Evolutionary conservation across 2,888 invertebrate genomes (phyloP), one percentile per base, ranked within the genome.

Genomic region (Cryptus armator): DNA sequence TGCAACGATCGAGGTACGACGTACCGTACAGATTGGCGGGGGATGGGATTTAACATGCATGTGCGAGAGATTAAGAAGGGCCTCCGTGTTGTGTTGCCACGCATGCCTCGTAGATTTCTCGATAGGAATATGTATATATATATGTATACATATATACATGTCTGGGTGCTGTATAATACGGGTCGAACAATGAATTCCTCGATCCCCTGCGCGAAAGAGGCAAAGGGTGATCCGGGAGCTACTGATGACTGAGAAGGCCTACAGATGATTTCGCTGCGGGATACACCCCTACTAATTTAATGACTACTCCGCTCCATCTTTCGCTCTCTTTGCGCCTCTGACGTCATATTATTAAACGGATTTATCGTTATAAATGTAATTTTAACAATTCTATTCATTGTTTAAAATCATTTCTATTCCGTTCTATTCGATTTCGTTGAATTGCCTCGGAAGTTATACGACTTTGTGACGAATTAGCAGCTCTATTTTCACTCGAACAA

Each of bases 271-370:
- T 89, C 90, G 87, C 90, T 81, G 88, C 88, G 86, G 91, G 91
- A 56, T 88, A 87, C 79, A 79, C 74, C 75, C 75, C 88, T 87
- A 89, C 91, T 92, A 92, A 92, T 92, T 92, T 92, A 92, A 92
- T 92, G 92, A 92, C 90, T 89, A 89, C 86, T 87, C 86, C 37
- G 24, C 67, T 53, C 43, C 59, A 14, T 19, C 24, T 14, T 19
- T 24, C 24, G 14, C 51, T 56, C 24, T n/a, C 12, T 32, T 24
- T 12, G 29, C 32, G n/a, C 19, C 9, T 14, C 9, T 51, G 51
- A 70, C 70, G 70, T 70, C 70, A 70, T 51, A n/a, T 46, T 56
- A 24, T 9, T 37, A 37, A 37, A 37, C 37, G 44, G 4, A 6
- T 67, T 44, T 44, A 43, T 43, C 19, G 43, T 16, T 48, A 53